Base-by-base conservation (phyloP, 2,888 invertebrate genomes). In the Petrolisthes manimaculis region DNA sequence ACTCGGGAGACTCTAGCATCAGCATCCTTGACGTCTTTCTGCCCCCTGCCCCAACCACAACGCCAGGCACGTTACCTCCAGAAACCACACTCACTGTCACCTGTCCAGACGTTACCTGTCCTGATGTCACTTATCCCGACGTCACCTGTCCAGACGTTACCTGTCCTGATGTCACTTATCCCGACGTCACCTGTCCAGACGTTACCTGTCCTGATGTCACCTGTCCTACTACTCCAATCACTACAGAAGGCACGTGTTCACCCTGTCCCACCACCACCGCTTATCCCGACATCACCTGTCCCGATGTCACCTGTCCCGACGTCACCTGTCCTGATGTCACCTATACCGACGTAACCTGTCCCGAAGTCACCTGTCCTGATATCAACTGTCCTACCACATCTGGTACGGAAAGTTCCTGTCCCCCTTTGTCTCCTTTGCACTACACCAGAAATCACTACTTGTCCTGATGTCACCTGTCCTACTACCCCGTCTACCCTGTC, bases 11-110 rank as follows among this genome's bases (percentile, higher is more conserved):
- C 12, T 51, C 8, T 4, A 67, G 67, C 56, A 21, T 21, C 54
- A 18, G 18, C 51, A 18, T 69, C 14, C 21, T 84, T 21, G 67
- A n/a, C 6, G 79, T 79, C 9, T 24, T 21, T 4, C 84, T 84
- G 53, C 84, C 84, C 12, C 79, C 78, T 8, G 8, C 53, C 21
- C 79, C 84, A 67, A 77, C 83, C 54, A 84, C 83, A 75, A 78
- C 78, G 1, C 14, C 71, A 71, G 71, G 71, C 71, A 71, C 71
- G 4, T 71, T 14, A n/a, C n/a, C 14, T 71, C 71, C 71, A 71
- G 14, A 21, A 6, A 71, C 71, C n/a, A 71, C 71, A n/a, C n/a
- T 71, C n/a, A 6, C 71, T 6, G n/a, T 71, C 21, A 79, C 79
- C 21, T 56, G 56, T 21, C 55, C 80, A 8, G 80, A 56, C 12